Base-by-base conservation (phyloP, 2,797 vertebrate genomes). In the Tragelaphus eurycerus region DNA sequence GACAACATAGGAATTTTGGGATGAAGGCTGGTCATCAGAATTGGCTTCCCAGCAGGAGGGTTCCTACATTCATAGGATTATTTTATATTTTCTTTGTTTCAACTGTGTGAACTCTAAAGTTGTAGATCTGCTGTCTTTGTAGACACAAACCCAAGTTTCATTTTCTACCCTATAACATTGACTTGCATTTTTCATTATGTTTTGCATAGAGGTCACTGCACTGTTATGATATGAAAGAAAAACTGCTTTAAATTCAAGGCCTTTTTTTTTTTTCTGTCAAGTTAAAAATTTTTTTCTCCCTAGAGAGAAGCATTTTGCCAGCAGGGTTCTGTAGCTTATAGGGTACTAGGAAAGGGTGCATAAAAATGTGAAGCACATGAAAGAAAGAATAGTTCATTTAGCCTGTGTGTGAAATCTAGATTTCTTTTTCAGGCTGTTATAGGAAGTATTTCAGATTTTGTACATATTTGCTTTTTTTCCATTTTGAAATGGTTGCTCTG, bases 181-280 rank as follows among this genome's bases (percentile, higher is more conserved):
- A 54, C 55, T 96, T 95, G 62, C 27, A 57, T 74, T 97, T 97
- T 96, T 96, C 90, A 78, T 95, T 95, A 25, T 93, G 50, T 91
- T 98, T 96, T 98, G 78, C 95, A 93, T 98, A 96, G 89, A 98
- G 93, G 95, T 97, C 86, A 96, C 23, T 55, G 43, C 74, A 87
- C 78, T 96, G 34, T 74, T 96, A 57, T 78, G 67, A 93, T 95
- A 90, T 97, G 60, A 96, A 89, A 95, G 86, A 94, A 95, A 96
- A 82, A 48, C 84, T 94, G 10, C 86, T 98, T 96, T 96, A 96
- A 97, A 97, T 98, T 97, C 84, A 82, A 79, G 57, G 79, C 48
- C 78, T 97, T 97, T 97, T 55, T 82, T 78, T 55, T 34, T 34
- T 54, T 92, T 96, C 48, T 88, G 67, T 86, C 34, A 95, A 95